These are phyloP conservation scores for Mechanitis messenoides DNA, from an alignment of 2,888 invertebrate species.

Conservation along the genomic window DNA sequence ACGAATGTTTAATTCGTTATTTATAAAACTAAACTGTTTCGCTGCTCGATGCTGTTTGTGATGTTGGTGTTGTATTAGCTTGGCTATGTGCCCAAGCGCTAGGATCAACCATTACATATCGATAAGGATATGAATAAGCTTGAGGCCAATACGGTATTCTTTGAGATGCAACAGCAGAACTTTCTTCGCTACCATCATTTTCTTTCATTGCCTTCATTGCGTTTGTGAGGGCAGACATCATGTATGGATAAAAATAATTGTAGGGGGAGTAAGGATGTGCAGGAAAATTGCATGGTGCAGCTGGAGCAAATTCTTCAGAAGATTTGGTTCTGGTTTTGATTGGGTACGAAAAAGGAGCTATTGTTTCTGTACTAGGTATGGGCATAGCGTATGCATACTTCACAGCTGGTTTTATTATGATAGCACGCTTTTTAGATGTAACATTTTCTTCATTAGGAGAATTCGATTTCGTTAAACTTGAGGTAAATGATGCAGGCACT, in stretches of 20 bases:
- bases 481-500: conserved; percentile 35
- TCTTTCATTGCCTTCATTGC: conserved; percentile 53
- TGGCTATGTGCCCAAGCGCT: conserved; percentile 50
- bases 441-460: conserved; percentile 43
- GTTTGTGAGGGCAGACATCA: conserved; percentile 57
- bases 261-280: conserved; percentile 50
- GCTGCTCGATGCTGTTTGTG: conserved; percentile 33
- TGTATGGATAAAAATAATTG: conserved; percentile 60
- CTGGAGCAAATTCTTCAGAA: conserved; percentile 32
- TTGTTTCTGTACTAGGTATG: conserved; percentile 37
- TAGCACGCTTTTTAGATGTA: conserved; percentile 49
- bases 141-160: conserved; percentile 49
- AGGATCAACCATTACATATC: conserved; percentile 63
- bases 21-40: conserved; percentile 16
- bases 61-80: conserved; percentile 32
- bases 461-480: conserved; percentile 32
- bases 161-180: conserved; percentile 36
- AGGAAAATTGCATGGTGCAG: conserved; percentile 29
- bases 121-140: conserved; percentile 54
- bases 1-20: neutral
- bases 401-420: conserved; percentile 43
- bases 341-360: conserved; percentile 46
- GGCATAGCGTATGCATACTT: conserved; percentile 56
- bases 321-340: conserved; percentile 29
- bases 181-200: conserved; percentile 43